These are phyloP conservation scores for Bombus consobrinus DNA, from an alignment of 1,140 invertebrate genomes.

Conservation along the genomic window DNA sequence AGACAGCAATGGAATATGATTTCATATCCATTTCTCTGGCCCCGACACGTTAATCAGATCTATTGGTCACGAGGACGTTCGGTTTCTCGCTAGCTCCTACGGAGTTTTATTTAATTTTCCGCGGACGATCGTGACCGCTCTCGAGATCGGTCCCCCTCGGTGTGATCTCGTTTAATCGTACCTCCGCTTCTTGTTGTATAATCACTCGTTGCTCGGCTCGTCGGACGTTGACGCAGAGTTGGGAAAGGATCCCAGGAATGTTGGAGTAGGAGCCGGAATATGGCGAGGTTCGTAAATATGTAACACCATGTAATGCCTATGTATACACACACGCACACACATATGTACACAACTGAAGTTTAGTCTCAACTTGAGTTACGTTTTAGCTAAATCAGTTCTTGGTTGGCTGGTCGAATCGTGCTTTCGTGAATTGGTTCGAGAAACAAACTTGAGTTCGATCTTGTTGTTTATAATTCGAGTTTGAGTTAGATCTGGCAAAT, in stretches of 20 bases:
- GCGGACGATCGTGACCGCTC: slow-evolving; percentile 32
- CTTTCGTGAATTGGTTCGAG: too few species aligned
- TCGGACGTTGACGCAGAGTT: too few species aligned
- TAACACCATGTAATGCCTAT: too few species aligned
- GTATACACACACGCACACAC: too few species aligned
- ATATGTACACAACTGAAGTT: too few species aligned
- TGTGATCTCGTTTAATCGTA: not conserved
- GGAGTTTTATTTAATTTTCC: slow-evolving; percentile 51
- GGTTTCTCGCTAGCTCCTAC: slow-evolving; percentile 1
- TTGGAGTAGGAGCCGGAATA: not conserved
- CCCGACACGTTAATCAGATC: slow-evolving; percentile 48
- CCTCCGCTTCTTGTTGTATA: not conserved
- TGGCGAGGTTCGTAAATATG: too few species aligned
- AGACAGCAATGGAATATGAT: slow-evolving; percentile 50
- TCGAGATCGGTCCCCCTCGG: not conserved
- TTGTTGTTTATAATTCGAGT: too few species aligned
- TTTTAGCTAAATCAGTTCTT: too few species aligned
- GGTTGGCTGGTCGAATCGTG: too few species aligned
- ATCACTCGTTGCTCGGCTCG: not conserved
- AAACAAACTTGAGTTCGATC: too few species aligned
- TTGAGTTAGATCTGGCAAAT: too few species aligned
- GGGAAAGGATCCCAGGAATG: not conserved
- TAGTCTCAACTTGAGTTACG: too few species aligned
- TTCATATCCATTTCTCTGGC: slow-evolving; percentile 56
- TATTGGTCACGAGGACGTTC: slow-evolving; percentile 48